phyloP scores from a whole-genome alignment of 2,797 vertebrate species.

The Ciconia nigra region DNA sequence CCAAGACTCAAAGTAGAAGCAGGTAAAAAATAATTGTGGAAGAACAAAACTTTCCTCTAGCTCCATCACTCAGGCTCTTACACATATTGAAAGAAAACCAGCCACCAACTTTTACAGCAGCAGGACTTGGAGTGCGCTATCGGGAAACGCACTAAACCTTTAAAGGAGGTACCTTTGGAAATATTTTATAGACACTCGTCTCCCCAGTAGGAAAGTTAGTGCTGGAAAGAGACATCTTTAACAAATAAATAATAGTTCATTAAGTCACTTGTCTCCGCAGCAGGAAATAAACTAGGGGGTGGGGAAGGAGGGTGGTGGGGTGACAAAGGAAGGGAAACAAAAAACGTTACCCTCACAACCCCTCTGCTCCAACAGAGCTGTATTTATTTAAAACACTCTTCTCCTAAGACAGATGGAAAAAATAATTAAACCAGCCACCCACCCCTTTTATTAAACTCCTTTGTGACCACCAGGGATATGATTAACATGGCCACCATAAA shows the following conservation, averaged over 20 bases:
- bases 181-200: slow-evolving; percentile 48
- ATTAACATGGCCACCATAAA: slow-evolving; percentile 62
- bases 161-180: slow-evolving; percentile 42
- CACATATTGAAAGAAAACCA: slow-evolving; percentile 36
- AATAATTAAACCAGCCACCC: slow-evolving; percentile 65
- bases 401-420: slow-evolving; percentile 60
- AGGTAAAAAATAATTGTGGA: background rate
- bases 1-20: background rate
- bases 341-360: background rate
- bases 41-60: background rate
- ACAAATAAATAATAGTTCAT: slow-evolving; percentile 63
- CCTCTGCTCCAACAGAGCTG: slow-evolving; percentile 16
- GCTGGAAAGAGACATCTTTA: slow-evolving; percentile 33
- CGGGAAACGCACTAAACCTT: background rate
- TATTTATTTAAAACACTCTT: slow-evolving; percentile 66
- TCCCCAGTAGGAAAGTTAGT: slow-evolving; percentile 12
- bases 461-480: slow-evolving; percentile 56
- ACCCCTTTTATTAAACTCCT: slow-evolving; percentile 67
- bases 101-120: background rate
- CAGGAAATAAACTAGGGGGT: slow-evolving; percentile 43
- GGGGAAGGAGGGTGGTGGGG: background rate
- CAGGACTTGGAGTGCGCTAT: background rate
- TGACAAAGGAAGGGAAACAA: slow-evolving; percentile 52
- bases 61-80: background rate
- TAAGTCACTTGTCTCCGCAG: slow-evolving; percentile 53